phyloP scores from a whole-genome alignment of 1,140 invertebrate species.

The Heliconius melpomene region DNA sequence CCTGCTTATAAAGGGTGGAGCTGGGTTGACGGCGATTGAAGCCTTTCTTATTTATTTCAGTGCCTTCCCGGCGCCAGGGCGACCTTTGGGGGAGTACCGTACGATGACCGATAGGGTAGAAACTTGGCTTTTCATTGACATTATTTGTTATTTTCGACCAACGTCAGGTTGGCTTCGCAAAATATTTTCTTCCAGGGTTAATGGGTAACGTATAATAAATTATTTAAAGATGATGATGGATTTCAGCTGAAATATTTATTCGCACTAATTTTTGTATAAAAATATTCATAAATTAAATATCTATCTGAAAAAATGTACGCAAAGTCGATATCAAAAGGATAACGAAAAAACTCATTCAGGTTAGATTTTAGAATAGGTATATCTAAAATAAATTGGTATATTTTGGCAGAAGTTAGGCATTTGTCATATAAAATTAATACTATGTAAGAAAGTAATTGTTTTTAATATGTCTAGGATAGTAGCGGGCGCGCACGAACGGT shows the following conservation, averaged over 20 bases:
- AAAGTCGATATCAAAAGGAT: no score
- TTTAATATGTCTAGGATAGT: slow-evolving; percentile 46
- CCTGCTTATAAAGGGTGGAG: slow-evolving; percentile 70
- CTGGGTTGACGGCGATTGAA: slow-evolving; percentile 69
- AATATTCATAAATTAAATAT: not conserved
- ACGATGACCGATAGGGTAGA: slow-evolving; percentile 68
- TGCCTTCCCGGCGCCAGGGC: slow-evolving; percentile 59
- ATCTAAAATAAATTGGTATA: not conserved
- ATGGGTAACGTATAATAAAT: slow-evolving; percentile 9
- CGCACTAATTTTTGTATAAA: not conserved
- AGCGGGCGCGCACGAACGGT: slow-evolving; percentile 45
- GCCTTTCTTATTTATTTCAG: slow-evolving; percentile 71
- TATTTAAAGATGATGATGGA: slow-evolving; percentile 10
- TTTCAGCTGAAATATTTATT: not conserved
- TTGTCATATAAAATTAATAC: slow-evolving; percentile 22
- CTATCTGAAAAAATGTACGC: no score
- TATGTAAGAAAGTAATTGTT: slow-evolving; percentile 49
- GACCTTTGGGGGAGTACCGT: slow-evolving; percentile 62
- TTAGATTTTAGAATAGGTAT: not conserved
- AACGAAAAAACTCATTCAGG: no score
- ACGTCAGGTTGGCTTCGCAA: slow-evolving; percentile 20
- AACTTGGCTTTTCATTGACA: slow-evolving; percentile 46
- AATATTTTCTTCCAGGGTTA: slow-evolving; percentile 14
- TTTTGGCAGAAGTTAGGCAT: slow-evolving; percentile 1
- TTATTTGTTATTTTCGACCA: slow-evolving; percentile 38